Base-by-base conservation (phyloP, 2,888 invertebrate species). In the Carabus problematicus region DNA sequence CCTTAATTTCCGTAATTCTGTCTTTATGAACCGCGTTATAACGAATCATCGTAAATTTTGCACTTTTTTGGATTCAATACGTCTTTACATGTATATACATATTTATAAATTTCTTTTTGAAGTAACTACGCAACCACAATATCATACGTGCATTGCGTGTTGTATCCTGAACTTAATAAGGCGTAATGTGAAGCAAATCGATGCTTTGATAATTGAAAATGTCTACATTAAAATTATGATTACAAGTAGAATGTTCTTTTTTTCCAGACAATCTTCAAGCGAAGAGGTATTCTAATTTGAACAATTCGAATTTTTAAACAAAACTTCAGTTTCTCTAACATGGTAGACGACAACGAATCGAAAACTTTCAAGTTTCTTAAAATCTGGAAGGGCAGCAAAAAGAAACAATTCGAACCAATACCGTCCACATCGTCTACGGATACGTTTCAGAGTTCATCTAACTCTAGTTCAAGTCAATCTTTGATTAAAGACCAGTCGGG, bases 381-480 rank as follows among this genome's bases (percentile, higher is more conserved):
- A 54, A 60, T 60, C 0, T 54, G 52, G 60, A 67, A 67, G 42
- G 60, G 60, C 41, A 67, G 52, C 19, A 67, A 67, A 43, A 67
- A 60, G 40, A 67, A 67, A 67, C 52, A 59, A 19, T 60, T 54
- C 9, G 67, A 67, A 49, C 42, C 60, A 19, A 52, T 67, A 12
- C 67, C 67, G 41, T 67, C 67, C 8, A 60, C 67, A 11, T 67
- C 67, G 1, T 67, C 67, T 12, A 60, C 60, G 1, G 60, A 67
- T n/a, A 59, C 54, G 1, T 42, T 42, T 41, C 52, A 40, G 12
- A 67, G 52, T 42, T 42, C 67, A 1, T 52, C 66, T 8, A 54
- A 40, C 16, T 67, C 52, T 1, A 60, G 19, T 42, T 54, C 67
- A 6, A 67, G 52, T 42, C 60, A 67, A 60, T 60, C 52, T 40